A percentile compares a stretch with the other conserved stretches of the same genome.
These are phyloP conservation scores for Ferdinandea cuprea DNA, from an alignment of 2,888 invertebrate genomes.

Conservation along the genomic window DNA sequence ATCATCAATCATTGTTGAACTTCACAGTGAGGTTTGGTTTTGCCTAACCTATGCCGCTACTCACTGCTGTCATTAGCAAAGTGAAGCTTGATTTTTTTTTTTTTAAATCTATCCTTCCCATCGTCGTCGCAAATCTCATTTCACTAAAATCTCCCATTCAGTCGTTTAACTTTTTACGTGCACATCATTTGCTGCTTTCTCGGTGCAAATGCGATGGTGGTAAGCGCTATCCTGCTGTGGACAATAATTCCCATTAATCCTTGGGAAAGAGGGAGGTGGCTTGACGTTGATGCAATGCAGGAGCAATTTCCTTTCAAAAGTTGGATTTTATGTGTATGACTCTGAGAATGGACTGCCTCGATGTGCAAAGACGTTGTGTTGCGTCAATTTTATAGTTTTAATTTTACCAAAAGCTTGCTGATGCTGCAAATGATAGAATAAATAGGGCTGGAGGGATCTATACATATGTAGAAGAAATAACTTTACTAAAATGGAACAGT, in stretches of 20 bases:
- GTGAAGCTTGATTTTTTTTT: constrained; percentile 1
- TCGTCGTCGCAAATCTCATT: constrained; percentile 40
- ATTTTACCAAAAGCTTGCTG: constrained; percentile 12
- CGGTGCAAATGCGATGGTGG: constrained; percentile 12
- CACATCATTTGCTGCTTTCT: constrained; percentile 12
- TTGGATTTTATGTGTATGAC: constrained; percentile 25
- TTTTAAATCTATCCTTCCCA: constrained; percentile 4
- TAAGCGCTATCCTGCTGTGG: constrained; percentile 41
- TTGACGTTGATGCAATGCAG: constrained; percentile 13
- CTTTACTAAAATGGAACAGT: neutral
- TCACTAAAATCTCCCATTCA: constrained; percentile 49
- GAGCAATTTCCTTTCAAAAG: constrained; percentile 38
- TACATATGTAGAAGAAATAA: neutral
- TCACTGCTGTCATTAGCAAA: constrained; percentile 39
- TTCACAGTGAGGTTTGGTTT: neutral
- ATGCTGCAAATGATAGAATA: neutral
- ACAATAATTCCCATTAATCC: constrained; percentile 45
- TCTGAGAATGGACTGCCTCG: constrained; percentile 22
- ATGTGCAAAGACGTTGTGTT: constrained; percentile 28
- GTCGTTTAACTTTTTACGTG: constrained; percentile 49
- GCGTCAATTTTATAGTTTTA: constrained; percentile 58
- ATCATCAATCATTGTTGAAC: constrained; percentile 27
- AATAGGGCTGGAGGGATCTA: neutral
- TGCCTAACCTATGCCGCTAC: neutral
- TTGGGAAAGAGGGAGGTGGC: constrained; percentile 10